A percentile compares a stretch with the other conserved stretches of the same genome.
Conservation (phyloP, 2,797 vertebrate species). For the Neoniphon sammara region DNA sequence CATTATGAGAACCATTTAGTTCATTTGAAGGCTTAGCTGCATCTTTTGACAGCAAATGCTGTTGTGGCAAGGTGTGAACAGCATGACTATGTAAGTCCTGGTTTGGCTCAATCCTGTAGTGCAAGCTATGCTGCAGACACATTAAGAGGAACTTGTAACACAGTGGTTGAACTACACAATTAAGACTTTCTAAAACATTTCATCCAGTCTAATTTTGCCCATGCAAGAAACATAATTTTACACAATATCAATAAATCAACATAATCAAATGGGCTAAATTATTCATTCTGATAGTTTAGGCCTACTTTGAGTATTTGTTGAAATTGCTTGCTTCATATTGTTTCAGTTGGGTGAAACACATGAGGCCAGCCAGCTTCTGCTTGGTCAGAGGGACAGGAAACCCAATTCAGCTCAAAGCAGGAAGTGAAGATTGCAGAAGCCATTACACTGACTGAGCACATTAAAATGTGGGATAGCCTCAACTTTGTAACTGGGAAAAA, state of each 20-base stretch:
- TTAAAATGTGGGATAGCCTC: conserved; percentile 48
- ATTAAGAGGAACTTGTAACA: not conserved
- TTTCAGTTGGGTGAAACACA: conserved; percentile 45
- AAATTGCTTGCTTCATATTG: conserved; percentile 56
- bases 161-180: not conserved
- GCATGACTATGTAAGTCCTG: not conserved
- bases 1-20: not conserved
- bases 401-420: conserved; percentile 71
- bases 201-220: not conserved
- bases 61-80: not conserved
- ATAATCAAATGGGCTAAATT: not conserved
- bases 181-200: not conserved
- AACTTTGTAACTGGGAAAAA: conserved; percentile 20
- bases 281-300: not conserved
- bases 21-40: not conserved
- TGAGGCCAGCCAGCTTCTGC: conserved; percentile 73
- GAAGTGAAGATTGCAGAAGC: conserved; percentile 78
- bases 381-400: conserved; percentile 76
- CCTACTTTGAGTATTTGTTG: conserved; percentile 15
- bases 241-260: not conserved
- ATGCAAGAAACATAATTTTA: not conserved
- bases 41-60: not conserved
- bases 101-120: conserved; percentile 3
- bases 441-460: conserved; percentile 67
- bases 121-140: not conserved